phyloP scores from a whole-genome alignment of 2,888 invertebrate genomes.

The Acleris holmiana region DNA sequence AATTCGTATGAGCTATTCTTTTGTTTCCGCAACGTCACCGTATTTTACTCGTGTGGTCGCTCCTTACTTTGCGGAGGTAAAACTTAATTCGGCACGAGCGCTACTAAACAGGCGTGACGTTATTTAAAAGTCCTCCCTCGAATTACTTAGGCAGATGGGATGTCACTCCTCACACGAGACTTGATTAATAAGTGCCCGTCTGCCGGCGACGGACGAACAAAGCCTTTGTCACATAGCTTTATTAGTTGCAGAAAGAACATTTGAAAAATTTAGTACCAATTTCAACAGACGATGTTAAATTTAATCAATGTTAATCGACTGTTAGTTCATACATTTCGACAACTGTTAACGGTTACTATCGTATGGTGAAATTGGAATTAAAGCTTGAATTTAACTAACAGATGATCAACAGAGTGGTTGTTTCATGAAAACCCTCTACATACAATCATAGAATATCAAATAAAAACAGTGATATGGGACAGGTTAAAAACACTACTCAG shows the following conservation, averaged over 20 bases:
- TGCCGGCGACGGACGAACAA: conserved; percentile 30
- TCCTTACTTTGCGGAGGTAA: background rate
- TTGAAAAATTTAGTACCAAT: background rate
- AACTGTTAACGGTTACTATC: no score
- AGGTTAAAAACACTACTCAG: no score
- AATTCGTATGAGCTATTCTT: no score
- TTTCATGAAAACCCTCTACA: background rate
- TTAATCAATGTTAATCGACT: no score
- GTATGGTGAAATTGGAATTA: no score
- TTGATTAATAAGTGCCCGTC: conserved; percentile 33
- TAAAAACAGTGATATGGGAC: no score
- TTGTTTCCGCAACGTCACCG: no score
- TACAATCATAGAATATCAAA: no score
- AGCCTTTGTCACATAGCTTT: conserved; percentile 17
- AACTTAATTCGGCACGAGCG: background rate
- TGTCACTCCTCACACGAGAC: conserved; percentile 25
- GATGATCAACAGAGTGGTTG: background rate
- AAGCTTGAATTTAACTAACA: no score
- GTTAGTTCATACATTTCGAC: no score
- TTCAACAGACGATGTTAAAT: no score
- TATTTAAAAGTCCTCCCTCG: conserved; percentile 11
- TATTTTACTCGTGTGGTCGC: no score
- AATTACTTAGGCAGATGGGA: conserved; percentile 34
- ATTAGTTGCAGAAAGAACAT: conserved; percentile 3
- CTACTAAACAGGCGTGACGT: background rate